Conservation (phyloP, 2,888 invertebrate genomes). For the Abrostola triplasia region DNA sequence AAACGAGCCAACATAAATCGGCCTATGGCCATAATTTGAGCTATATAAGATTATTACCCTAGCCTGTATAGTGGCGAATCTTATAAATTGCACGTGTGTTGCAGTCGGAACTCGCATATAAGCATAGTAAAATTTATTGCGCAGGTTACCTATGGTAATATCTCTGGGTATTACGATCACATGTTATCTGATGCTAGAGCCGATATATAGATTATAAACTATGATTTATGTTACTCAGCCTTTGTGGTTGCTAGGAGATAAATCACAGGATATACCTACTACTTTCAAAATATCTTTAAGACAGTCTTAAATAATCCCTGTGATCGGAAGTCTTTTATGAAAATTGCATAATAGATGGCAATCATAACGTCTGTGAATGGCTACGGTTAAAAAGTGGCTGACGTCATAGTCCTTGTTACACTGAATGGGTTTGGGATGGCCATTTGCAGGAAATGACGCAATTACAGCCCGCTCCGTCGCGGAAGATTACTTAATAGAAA, state of each 20-base stretch:
- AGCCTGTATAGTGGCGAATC: slow-evolving; percentile 38
- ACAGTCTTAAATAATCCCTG: background rate
- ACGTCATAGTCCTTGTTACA: slow-evolving; percentile 39
- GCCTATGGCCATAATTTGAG: slow-evolving; percentile 28
- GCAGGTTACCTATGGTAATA: slow-evolving; percentile 32
- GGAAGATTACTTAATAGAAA: slow-evolving; percentile 52
- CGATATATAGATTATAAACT: slow-evolving; percentile 30
- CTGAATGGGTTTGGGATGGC: slow-evolving; percentile 36
- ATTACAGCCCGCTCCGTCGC: slow-evolving; percentile 42
- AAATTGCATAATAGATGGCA: slow-evolving; percentile 37
- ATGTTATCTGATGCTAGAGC: slow-evolving; percentile 29
- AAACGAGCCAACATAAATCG: slow-evolving; percentile 45
- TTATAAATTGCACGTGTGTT: slow-evolving; percentile 41
- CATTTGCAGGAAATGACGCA: slow-evolving; percentile 53
- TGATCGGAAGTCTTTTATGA: slow-evolving; percentile 5
- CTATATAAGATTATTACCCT: slow-evolving; percentile 35
- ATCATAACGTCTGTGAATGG: slow-evolving; percentile 17
- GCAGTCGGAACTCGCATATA: slow-evolving; percentile 36
- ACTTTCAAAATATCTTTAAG: too few relatives aligned
- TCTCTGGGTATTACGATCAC: slow-evolving; percentile 23
- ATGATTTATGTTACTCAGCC: slow-evolving; percentile 31
- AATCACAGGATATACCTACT: too few relatives aligned
- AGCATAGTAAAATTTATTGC: slow-evolving; percentile 46
- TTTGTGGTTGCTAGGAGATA: slow-evolving; percentile 8
- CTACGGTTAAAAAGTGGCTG: slow-evolving; percentile 33